A percentile compares a stretch with the other conserved stretches of the same genome.
phyloP scores from a whole-genome alignment of 2,113 vertebrate genomes.

The Hydrolagus affinis region DNA sequence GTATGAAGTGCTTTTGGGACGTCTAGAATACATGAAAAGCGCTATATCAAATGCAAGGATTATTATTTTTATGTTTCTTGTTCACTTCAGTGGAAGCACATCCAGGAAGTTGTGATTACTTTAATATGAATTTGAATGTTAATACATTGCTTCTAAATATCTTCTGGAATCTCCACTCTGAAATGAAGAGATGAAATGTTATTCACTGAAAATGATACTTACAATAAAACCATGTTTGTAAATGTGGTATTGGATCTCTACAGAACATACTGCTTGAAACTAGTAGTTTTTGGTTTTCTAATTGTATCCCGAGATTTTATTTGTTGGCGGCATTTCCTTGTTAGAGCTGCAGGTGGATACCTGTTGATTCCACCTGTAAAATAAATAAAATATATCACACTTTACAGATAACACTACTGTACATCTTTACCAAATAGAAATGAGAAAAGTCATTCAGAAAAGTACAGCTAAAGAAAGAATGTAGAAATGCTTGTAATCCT shows the following conservation, averaged over 20 bases:
- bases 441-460: neutral
- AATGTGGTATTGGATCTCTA: neutral
- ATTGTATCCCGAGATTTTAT: neutral
- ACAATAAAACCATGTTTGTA: neutral
- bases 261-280: neutral
- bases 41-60: too few relatives aligned
- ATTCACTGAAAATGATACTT: neutral
- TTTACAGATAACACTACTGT: neutral
- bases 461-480: neutral
- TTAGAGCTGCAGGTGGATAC: conserved; percentile 43
- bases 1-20: too few relatives aligned
- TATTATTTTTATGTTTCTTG: too few relatives aligned
- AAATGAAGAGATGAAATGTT: neutral
- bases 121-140: neutral
- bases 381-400: conserved; percentile 23
- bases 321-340: conserved; percentile 36
- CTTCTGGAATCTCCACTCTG: neutral
- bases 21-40: too few relatives aligned
- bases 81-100: too few relatives aligned
- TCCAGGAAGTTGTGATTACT: neutral
- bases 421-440: neutral
- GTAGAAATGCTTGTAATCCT: too few relatives aligned
- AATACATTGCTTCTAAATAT: neutral
- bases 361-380: conserved; percentile 46
- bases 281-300: neutral